These are phyloP conservation scores for Helleia helle DNA, from an alignment of 2,888 invertebrate species.

Conservation along the genomic window DNA sequence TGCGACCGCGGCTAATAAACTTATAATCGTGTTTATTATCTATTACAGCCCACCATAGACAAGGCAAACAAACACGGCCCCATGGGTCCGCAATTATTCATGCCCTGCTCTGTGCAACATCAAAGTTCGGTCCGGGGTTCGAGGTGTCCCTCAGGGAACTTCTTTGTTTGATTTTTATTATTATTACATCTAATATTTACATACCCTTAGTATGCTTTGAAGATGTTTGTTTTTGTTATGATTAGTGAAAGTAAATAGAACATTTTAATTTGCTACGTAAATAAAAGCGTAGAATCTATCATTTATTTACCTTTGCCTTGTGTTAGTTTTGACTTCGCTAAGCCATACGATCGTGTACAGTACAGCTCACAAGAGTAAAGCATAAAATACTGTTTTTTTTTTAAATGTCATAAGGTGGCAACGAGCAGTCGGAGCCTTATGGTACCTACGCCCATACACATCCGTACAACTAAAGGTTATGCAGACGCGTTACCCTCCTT, in stretches of 20 bases:
- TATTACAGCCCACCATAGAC: conserved; percentile 30
- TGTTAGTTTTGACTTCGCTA: too few relatives aligned
- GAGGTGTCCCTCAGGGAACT: conserved; percentile 23
- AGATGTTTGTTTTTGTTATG: neutral
- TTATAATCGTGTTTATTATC: conserved; percentile 59
- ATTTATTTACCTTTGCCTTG: conserved; percentile 5
- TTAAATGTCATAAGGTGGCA: too few relatives aligned
- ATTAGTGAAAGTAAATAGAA: conserved; percentile 12
- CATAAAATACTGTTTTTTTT: too few relatives aligned
- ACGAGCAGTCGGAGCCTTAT: too few relatives aligned
- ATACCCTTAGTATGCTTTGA: conserved; percentile 9
- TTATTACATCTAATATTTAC: conserved; percentile 21
- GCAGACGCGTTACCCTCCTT: too few relatives aligned
- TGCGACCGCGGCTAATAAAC: conserved; percentile 52
- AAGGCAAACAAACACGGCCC: conserved; percentile 27
- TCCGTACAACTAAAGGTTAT: too few relatives aligned
- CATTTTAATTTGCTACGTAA: conserved; percentile 6
- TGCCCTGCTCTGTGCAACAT: conserved; percentile 35
- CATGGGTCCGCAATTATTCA: conserved; percentile 38
- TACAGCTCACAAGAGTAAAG: too few relatives aligned
- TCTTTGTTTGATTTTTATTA: conserved; percentile 27
- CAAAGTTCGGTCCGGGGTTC: conserved; percentile 30
- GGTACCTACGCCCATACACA: too few relatives aligned
- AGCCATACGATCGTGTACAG: too few relatives aligned
- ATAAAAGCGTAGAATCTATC: too few relatives aligned